A percentile compares a stretch with the other conserved stretches of the same genome.
Conservation (phyloP, 2,797 vertebrate genomes). For the Eulemur rubriventer region DNA sequence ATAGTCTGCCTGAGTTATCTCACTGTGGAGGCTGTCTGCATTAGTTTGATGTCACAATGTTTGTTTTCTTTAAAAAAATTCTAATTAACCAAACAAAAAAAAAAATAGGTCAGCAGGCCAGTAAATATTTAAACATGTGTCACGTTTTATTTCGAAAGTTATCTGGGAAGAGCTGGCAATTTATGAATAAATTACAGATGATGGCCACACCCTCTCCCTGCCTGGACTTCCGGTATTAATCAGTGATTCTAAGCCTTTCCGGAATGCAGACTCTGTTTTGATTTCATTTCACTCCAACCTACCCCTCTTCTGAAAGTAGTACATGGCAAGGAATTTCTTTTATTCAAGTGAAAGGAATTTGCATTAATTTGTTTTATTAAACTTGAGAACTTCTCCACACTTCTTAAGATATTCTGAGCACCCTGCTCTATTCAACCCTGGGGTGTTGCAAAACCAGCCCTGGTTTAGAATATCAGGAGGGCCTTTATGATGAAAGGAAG, state of each 20-base stretch:
- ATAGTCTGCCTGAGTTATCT: constrained; percentile 11
- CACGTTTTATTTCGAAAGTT: constrained; percentile 81
- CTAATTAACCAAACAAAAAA: constrained; percentile 81
- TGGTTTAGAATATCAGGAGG: not conserved
- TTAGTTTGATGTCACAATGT: constrained; percentile 77
- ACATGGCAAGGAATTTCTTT: constrained; percentile 13
- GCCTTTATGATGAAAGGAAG: not conserved
- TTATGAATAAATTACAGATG: constrained; percentile 82
- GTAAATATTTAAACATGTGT: constrained; percentile 85
- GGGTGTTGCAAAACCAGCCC: not conserved
- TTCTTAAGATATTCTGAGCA: not conserved
- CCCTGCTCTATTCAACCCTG: not conserved
- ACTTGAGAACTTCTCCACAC: not conserved
- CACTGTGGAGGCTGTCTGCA: constrained; percentile 65
- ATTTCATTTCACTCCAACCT: not conserved
- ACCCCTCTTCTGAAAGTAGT: not conserved
- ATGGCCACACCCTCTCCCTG: constrained; percentile 41
- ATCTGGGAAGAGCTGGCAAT: constrained; percentile 72
- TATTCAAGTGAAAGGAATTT: not conserved
- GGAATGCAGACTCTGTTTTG: not conserved
- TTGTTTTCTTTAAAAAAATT: constrained; percentile 62
- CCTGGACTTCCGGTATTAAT: not conserved
- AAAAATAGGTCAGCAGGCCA: constrained; percentile 84
- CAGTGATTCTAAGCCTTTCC: not conserved
- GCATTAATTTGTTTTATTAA: constrained; percentile 12